Evolutionary conservation across 2,113 vertebrate species (phyloP).

Genomic region (Trogon surrucura): DNA sequence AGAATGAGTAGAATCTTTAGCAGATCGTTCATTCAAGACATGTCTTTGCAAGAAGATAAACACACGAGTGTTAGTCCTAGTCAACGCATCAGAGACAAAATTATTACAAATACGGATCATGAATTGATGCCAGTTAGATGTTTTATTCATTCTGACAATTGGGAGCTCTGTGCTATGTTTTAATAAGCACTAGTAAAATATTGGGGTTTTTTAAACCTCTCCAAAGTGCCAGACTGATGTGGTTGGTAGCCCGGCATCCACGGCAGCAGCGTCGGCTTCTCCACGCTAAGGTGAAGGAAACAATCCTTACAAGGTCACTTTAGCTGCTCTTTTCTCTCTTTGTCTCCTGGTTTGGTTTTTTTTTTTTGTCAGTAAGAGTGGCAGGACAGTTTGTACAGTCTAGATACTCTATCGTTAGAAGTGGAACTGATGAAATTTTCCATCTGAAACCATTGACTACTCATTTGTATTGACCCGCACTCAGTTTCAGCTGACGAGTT

Average conservation of each 20-base stretch:
- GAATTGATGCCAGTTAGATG: neutral
- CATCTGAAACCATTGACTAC: neutral
- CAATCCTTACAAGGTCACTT: neutral
- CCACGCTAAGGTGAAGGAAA: neutral
- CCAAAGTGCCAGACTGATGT: neutral
- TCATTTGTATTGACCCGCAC: neutral
- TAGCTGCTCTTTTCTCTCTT: neutral
- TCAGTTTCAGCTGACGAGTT: neutral
- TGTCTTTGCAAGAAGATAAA: neutral
- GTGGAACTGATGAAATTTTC: neutral
- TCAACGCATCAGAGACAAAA: neutral
- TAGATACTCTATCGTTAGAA: neutral
- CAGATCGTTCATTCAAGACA: neutral
- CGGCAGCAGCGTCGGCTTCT: neutral
- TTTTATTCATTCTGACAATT: neutral
- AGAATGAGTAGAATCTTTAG: neutral
- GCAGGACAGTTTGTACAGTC: neutral
- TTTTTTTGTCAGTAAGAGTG: neutral
- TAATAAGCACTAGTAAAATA: neutral
- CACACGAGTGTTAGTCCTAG: neutral
- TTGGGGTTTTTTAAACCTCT: neutral
- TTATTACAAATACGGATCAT: neutral
- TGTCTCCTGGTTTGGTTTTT: neutral
- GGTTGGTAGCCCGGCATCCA: neutral
- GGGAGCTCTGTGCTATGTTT: neutral